A percentile compares a stretch with the other conserved stretches of the same genome.
phyloP scores from a whole-genome alignment of 2,113 vertebrate species.

The Lontra canadensis region DNA sequence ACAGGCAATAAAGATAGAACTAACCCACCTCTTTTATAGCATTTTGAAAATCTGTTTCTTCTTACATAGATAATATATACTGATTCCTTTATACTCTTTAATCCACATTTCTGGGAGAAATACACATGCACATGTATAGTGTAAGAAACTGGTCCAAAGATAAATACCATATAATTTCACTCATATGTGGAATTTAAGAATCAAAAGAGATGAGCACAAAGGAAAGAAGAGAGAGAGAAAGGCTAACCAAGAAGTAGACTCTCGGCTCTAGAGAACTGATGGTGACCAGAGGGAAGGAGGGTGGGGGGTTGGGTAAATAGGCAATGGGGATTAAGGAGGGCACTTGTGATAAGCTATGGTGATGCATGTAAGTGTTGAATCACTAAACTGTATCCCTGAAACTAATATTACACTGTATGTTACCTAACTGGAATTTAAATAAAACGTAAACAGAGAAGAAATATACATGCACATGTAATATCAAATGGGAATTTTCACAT shows the following conservation, averaged over 20 bases:
- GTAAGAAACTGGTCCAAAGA: neutral
- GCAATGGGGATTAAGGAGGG: neutral
- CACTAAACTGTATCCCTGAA: neutral
- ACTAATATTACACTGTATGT: neutral
- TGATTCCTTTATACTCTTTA: neutral
- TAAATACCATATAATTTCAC: neutral
- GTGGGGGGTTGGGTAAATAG: neutral
- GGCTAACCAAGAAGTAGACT: neutral
- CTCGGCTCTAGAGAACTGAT: neutral
- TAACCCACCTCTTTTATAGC: neutral
- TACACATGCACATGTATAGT: neutral
- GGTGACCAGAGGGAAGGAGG: neutral
- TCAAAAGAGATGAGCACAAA: neutral
- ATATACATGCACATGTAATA: neutral
- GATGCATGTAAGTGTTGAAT: neutral
- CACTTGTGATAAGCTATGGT: neutral
- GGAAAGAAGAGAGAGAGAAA: neutral
- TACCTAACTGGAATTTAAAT: neutral
- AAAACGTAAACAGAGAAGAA: neutral
- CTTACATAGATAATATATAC: neutral
- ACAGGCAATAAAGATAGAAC: neutral
- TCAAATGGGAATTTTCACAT: neutral
- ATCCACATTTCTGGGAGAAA: constrained; percentile 35
- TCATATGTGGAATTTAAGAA: neutral
- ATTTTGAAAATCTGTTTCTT: neutral